phyloP scores from a whole-genome alignment of 1,140 invertebrate genomes.

The Penaeus japonicus region DNA sequence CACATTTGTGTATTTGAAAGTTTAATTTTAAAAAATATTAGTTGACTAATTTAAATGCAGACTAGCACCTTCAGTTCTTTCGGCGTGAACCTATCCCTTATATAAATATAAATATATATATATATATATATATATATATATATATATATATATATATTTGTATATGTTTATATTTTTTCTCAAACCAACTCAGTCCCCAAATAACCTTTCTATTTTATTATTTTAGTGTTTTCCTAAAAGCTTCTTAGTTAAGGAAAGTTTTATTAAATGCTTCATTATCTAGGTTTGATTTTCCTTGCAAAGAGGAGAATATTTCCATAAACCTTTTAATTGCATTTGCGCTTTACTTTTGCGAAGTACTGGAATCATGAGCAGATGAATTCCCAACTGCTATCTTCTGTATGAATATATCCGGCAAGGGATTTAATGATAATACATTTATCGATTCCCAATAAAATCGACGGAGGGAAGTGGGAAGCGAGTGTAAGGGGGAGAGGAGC shows the following conservation, averaged over 20 bases:
- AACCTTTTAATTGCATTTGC: background rate
- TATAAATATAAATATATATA: background rate
- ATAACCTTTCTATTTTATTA: no score
- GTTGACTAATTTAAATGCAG: no score
- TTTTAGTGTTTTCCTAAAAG: no score
- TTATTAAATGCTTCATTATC: background rate
- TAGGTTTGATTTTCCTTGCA: background rate
- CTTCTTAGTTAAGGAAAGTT: no score
- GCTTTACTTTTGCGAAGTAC: conserved; percentile 11
- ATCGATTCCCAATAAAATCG: background rate
- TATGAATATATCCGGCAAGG: background rate
- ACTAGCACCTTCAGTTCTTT: no score
- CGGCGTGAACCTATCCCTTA: no score
- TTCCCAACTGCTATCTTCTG: background rate
- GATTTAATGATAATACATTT: background rate
- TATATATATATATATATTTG: background rate
- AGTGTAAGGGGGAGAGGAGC: no score
- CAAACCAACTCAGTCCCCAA: no score
- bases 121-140: background rate
- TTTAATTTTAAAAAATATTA: no score
- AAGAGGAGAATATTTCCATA: background rate
- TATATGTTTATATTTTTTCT: background rate
- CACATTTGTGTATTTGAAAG: background rate
- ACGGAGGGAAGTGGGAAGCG: background rate
- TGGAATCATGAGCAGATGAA: background rate